A percentile compares a stretch with the other conserved stretches of the same genome.
Conservation (phyloP, 1,140 invertebrate genomes). For the Pomacea maculata region DNA sequence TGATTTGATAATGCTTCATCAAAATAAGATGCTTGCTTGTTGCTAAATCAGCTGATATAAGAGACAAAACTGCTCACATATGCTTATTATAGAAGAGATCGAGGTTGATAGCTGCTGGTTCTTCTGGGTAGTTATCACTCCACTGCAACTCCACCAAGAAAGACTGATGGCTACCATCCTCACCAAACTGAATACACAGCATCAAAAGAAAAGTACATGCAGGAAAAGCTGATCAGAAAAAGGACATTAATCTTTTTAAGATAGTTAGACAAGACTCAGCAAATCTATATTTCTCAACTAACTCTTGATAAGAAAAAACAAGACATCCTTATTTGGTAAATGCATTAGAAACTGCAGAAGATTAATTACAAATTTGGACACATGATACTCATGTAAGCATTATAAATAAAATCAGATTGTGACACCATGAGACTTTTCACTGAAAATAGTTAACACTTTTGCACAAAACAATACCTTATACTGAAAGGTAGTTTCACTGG, state of each 20-base stretch:
- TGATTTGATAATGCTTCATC: neutral
- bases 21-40: neutral
- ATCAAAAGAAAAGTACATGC: neutral
- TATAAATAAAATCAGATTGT: neutral
- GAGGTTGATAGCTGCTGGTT: constrained; percentile 83
- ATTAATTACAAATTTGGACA: neutral
- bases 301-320: too few relatives aligned
- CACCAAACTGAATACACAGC: constrained; percentile 76
- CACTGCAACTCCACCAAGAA: constrained; percentile 89
- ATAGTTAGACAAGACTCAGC: too few relatives aligned
- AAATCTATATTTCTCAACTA: too few relatives aligned
- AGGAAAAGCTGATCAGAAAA: neutral
- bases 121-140: constrained; percentile 85
- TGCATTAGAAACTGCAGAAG: neutral
- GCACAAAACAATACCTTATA: constrained; percentile 79
- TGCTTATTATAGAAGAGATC: constrained; percentile 94
- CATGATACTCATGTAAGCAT: constrained; percentile 9
- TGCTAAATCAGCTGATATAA: constrained; percentile 38
- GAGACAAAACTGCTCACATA: constrained; percentile 72
- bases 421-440: too few relatives aligned
- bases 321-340: too few relatives aligned
- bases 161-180: constrained; percentile 81
- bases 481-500: constrained; percentile 81
- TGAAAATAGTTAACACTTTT: neutral
- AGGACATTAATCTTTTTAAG: neutral